These are phyloP conservation scores for Oenanthe oenanthe DNA, from an alignment of 2,113 vertebrate species.

Conservation along the genomic window DNA sequence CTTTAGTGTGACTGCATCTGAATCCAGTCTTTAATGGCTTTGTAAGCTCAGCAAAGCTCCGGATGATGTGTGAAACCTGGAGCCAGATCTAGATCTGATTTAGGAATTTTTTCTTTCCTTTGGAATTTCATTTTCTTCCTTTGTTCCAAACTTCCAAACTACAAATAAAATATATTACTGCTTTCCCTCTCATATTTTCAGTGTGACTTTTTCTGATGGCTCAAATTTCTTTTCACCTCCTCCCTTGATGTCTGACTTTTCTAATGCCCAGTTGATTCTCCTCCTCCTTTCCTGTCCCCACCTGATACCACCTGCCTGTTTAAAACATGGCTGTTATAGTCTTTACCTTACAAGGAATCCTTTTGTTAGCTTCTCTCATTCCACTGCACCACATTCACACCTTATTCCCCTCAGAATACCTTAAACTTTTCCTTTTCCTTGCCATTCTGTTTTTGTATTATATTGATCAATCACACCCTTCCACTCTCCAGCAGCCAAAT, in stretches of 20 bases:
- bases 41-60: background rate
- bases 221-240: background rate
- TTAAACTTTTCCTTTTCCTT: background rate
- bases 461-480: background rate
- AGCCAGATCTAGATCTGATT: background rate
- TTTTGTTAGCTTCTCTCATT: background rate
- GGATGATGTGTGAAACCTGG: background rate
- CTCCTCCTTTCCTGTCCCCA: background rate
- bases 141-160: background rate
- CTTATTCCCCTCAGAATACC: background rate
- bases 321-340: background rate
- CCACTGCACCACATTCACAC: background rate
- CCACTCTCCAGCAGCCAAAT: background rate
- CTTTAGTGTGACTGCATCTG: slow-evolving; percentile 14
- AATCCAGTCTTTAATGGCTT: background rate
- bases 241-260: background rate
- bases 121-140: background rate
- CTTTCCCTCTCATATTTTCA: background rate
- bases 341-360: background rate
- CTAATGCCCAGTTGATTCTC: background rate
- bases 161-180: background rate
- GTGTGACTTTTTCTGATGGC: background rate
- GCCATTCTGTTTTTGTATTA: background rate
- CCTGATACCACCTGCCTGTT: background rate
- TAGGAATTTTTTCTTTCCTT: background rate